Conservation (phyloP, 2,888 invertebrate genomes). For the Phasia obesa region DNA sequence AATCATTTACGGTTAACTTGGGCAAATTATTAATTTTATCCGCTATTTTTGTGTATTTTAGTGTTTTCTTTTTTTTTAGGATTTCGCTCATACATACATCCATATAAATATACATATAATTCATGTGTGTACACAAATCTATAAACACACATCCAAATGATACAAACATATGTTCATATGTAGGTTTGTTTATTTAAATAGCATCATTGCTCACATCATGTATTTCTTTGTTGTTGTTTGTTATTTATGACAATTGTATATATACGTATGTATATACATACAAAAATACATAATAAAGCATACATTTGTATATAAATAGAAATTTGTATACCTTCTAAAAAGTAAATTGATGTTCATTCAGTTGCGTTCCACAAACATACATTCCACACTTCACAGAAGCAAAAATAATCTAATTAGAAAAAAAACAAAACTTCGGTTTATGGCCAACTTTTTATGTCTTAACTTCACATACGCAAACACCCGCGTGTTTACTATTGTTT, state of each 20-base stretch:
- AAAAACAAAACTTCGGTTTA: background rate
- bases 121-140: too few species aligned
- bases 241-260: constrained; percentile 50
- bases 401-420: background rate
- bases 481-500: constrained; percentile 43
- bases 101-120: too few species aligned
- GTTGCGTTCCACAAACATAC: constrained; percentile 44
- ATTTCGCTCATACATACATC: background rate
- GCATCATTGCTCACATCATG: constrained; percentile 41
- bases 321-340: constrained; percentile 57
- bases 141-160: too few species aligned
- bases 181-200: constrained; percentile 37
- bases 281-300: too few species aligned
- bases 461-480: constrained; percentile 46
- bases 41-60: constrained; percentile 38
- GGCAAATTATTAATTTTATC: constrained; percentile 32
- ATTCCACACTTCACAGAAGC: constrained; percentile 28
- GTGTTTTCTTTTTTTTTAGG: constrained; percentile 12
- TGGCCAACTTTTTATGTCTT: constrained; percentile 7
- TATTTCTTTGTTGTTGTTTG: constrained; percentile 22
- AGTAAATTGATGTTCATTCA: constrained; percentile 39
- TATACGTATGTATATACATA: too few species aligned
- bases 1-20: constrained; percentile 15
- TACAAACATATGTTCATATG: background rate
- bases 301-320: constrained; percentile 52